These are phyloP conservation scores for Rhinichthys osculus DNA, from an alignment of 2,797 vertebrate genomes.

Conservation along the genomic window DNA sequence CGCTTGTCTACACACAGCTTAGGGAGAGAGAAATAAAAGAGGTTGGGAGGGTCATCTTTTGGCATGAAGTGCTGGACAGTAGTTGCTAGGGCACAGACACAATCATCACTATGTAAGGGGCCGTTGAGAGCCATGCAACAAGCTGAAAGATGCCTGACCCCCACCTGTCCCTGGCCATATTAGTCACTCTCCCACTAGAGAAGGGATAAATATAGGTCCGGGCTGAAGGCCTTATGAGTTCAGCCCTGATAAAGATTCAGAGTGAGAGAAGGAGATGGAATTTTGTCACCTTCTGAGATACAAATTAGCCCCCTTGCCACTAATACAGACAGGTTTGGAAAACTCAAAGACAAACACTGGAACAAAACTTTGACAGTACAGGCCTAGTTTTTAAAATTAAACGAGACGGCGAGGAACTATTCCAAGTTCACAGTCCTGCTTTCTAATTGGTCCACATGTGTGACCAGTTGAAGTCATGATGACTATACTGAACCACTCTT, in stretches of 20 bases:
- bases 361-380: conserved; percentile 2
- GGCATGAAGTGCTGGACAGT: conserved; percentile 62
- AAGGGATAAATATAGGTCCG: conserved; percentile 82
- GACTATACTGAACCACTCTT: conserved; percentile 54
- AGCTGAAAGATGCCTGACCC: conserved; percentile 77
- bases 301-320: conserved; percentile 41
- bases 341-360: background rate
- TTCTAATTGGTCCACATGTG: conserved; percentile 31
- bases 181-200: conserved; percentile 78
- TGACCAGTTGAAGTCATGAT: conserved; percentile 21
- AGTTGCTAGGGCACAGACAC: conserved; percentile 79
- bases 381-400: background rate
- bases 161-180: conserved; percentile 75
- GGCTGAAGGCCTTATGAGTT: conserved; percentile 72
- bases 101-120: conserved; percentile 81
- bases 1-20: conserved; percentile 12
- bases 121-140: conserved; percentile 58
- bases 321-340: conserved; percentile 1
- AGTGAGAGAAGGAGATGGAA: conserved; percentile 36
- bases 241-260: conserved; percentile 51
- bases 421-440: background rate
- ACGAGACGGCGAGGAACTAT: background rate
- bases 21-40: conserved; percentile 38
- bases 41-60: conserved; percentile 64
- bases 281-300: conserved; percentile 53